Base-by-base conservation (phyloP, 2,888 invertebrate genomes). In the Yponomeuta cagnagella region DNA sequence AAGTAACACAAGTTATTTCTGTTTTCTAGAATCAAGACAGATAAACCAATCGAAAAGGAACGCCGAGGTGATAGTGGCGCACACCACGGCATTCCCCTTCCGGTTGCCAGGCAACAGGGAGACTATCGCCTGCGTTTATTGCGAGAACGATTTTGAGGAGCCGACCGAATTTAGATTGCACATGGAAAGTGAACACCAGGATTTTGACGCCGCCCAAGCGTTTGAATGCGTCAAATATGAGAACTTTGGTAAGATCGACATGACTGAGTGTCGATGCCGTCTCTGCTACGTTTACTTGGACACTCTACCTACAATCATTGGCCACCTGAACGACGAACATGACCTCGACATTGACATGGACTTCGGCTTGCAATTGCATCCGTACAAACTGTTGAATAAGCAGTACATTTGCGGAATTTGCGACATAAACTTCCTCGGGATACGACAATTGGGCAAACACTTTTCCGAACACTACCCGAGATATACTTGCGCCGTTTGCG, bases 1-100 rank as follows among this genome's bases (percentile, higher is more conserved):
- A 58, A 58, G 52, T 58, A 58, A 58, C 52, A 58, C 52, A 58
- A 58, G 52, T 58, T 58, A 58, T 58, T 58, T 58, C 52, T 58
- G 52, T 58, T 58, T 58, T 58, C 52, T 58, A 58, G 52, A 58
- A 58, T 58, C 52, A 58, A 58, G 52, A 58, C 15, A 15, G 52
- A 12, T 58, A 58, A 58, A 58, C 52, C 30, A 63, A 58, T 10
- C 70, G 12, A 63, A 64, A 23, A 63, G 81, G 78, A 90, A 90
- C 75, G 90, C 90, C 70, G 85, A 87, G 78, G 78, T 87, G 74
- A 80, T 91, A 75, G 84, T 91, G 84, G 83, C 82, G 84, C 88
- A 83, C 80, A 83, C 90, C 9, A 91, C 91, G 72, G 90, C 85
- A 72, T 90, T 88, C 83, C 91, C 91, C 77, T 91, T 91, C 87